A percentile compares a stretch with the other conserved stretches of the same genome.
Evolutionary conservation across 2,113 vertebrate species (phyloP).

Genomic region (Hylia prasina): DNA sequence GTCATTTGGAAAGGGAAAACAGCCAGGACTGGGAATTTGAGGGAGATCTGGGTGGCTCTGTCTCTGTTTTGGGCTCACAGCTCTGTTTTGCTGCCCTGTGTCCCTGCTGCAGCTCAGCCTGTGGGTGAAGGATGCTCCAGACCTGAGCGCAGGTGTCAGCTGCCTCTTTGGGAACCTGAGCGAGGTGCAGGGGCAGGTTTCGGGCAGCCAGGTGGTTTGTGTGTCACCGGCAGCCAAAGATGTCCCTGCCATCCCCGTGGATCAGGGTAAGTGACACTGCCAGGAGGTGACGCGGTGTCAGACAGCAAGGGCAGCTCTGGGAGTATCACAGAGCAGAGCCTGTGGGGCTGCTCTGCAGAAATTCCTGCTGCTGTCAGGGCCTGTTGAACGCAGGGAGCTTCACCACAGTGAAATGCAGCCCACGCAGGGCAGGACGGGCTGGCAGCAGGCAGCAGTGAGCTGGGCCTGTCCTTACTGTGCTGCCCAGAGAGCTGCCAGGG

Average conservation of each 20-base stretch:
- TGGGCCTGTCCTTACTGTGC: accelerated
- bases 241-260: conserved; percentile 87
- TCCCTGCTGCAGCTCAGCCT: conserved; percentile 82
- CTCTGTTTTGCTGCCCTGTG: not conserved
- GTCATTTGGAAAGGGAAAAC: not conserved
- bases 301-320: accelerated
- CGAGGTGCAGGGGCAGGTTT: conserved; percentile 89
- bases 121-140: conserved; percentile 88
- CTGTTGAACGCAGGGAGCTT: not conserved
- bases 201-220: conserved; percentile 87
- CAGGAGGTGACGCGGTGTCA: accelerated
- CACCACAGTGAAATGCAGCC: not conserved
- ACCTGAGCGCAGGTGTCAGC: conserved; percentile 85
- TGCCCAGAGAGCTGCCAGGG: not conserved
- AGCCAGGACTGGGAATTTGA: accelerated
- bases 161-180: conserved; percentile 97
- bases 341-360: not conserved
- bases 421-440: not conserved
- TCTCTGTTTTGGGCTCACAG: not conserved
- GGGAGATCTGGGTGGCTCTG: not conserved
- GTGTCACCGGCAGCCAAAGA: conserved; percentile 88
- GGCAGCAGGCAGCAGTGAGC: not conserved
- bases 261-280: conserved; percentile 81
- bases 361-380: not conserved
- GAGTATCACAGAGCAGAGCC: not conserved